Conservation (phyloP, 2,797 vertebrate genomes). For the Macropus fuliginosus region DNA sequence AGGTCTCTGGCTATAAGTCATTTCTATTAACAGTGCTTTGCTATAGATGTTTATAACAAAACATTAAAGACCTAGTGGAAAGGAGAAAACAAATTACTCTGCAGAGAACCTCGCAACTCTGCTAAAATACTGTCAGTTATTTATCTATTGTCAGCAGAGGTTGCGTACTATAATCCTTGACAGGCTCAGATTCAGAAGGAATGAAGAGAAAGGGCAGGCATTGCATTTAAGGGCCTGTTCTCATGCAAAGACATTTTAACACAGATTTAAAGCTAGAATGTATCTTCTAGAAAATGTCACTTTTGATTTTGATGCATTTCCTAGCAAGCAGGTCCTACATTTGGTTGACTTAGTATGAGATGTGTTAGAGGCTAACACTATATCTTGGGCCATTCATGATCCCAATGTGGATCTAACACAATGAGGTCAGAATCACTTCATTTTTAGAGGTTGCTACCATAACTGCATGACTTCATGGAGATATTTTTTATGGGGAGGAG, state of each 20-base stretch:
- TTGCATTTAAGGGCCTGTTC: conserved; percentile 73
- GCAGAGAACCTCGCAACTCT: conserved; percentile 78
- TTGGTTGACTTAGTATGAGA: conserved; percentile 69
- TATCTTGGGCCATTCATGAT: conserved; percentile 69
- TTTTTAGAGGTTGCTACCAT: conserved; percentile 62
- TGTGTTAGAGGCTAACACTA: conserved; percentile 61
- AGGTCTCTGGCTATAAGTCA: conserved; percentile 74
- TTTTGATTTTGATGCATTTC: conserved; percentile 73
- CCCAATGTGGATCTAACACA: neutral
- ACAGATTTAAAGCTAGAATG: conserved; percentile 75
- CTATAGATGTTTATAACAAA: conserved; percentile 80
- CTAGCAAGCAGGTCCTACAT: conserved; percentile 51
- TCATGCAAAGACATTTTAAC: conserved; percentile 79
- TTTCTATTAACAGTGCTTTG: conserved; percentile 77
- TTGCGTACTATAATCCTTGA: conserved; percentile 76
- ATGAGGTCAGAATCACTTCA: conserved; percentile 73
- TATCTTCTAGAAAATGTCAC: conserved; percentile 73
- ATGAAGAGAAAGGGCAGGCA: conserved; percentile 71
- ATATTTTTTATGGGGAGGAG: conserved; percentile 65
- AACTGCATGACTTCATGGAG: conserved; percentile 71
- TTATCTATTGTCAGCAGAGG: conserved; percentile 82
- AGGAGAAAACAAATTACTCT: conserved; percentile 83
- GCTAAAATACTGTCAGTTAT: conserved; percentile 81
- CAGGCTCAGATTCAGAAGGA: conserved; percentile 68
- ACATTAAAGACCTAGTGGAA: conserved; percentile 79